Percentiles rank a stretch among this genome's conserved stretches.
Evolutionary conservation across 2,113 vertebrate genomes (phyloP).

Genomic region (Rhea americana): DNA sequence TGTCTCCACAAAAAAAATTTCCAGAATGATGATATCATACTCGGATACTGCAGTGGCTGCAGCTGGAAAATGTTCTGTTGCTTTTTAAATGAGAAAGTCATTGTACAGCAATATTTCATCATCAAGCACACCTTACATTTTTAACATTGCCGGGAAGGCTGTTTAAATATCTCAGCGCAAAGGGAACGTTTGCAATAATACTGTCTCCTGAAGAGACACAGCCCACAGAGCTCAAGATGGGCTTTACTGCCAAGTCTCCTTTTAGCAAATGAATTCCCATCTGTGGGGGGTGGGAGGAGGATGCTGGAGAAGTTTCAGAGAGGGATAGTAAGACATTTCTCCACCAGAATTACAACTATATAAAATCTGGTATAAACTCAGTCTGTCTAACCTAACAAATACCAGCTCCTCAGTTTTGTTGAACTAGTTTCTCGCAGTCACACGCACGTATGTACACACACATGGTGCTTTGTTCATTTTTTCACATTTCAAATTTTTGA

Average conservation of each 20-base stretch:
- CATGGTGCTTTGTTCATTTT: neutral
- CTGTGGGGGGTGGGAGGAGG: neutral
- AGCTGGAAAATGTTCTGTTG: neutral
- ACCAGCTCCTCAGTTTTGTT: neutral
- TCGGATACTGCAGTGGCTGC: neutral
- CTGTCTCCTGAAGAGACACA: constrained; percentile 50
- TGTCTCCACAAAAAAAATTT: neutral
- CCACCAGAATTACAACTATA: constrained; percentile 12
- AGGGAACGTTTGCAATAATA: constrained; percentile 55
- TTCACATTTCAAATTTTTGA: neutral
- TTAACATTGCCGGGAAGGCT: constrained; percentile 54
- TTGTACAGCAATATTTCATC: constrained; percentile 40
- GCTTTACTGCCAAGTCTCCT: constrained; percentile 52
- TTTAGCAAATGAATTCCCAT: constrained; percentile 58
- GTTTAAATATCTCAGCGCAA: constrained; percentile 2
- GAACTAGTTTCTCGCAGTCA: neutral
- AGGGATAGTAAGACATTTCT: constrained; percentile 5
- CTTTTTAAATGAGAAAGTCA: constrained; percentile 42
- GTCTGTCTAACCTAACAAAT: constrained; percentile 38
- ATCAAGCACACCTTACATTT: constrained; percentile 44
- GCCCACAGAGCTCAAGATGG: constrained; percentile 11
- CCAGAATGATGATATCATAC: neutral
- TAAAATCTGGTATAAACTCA: constrained; percentile 11
- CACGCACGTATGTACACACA: neutral
- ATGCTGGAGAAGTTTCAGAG: constrained; percentile 49